Evolutionary conservation across 2,797 vertebrate genomes (phyloP), one percentile per base, ranked within the genome.

Genomic region (Paguma larvata): DNA sequence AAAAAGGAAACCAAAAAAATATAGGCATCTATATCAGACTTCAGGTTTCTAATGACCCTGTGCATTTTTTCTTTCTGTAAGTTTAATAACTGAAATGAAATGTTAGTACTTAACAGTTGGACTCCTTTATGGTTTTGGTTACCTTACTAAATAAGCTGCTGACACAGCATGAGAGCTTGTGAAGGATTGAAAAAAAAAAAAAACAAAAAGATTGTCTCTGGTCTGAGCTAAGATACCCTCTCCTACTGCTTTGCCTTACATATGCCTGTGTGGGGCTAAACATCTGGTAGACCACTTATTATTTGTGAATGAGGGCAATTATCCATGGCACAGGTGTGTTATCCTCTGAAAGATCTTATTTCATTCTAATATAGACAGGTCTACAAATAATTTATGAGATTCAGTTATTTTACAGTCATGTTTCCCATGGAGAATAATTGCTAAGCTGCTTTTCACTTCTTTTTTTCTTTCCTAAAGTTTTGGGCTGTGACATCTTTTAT

Each of bases 321-420:
- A 98, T 96, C 98, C 97, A 0, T 98, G 98, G 97, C 98, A 98
- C 98, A 99, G 98, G 98, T 99, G 99, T 97, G 98, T 96, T 98
- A 96, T 97, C 98, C 97, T 98, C 97, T 75, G 97, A 96, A 98
- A 98, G 95, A 84, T 98, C 98, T 98, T 98, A 97, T 98, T 98
- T 98, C 97, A 97, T 97, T 98, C 98, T 97, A 98, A 98, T 97
- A 95, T 97, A 97, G 98, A 98, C 97, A 96, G 53, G 98, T 95
- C 98, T 98, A 98, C 98, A 98, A 99, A 98, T 99, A 98, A 99
- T 98, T 98, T 98, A 98, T 97, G 97, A 99, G 95, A 95, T 72
- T 79, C 65, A 96, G 72, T 94, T 98, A 86, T 97, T 98, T 98
- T 98, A 98, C 78, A 97, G 97, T 96, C 93, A 96, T 98, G 72